These are phyloP conservation scores for Mustela nigripes DNA, from an alignment of 2,113 vertebrate genomes.

Conservation along the genomic window DNA sequence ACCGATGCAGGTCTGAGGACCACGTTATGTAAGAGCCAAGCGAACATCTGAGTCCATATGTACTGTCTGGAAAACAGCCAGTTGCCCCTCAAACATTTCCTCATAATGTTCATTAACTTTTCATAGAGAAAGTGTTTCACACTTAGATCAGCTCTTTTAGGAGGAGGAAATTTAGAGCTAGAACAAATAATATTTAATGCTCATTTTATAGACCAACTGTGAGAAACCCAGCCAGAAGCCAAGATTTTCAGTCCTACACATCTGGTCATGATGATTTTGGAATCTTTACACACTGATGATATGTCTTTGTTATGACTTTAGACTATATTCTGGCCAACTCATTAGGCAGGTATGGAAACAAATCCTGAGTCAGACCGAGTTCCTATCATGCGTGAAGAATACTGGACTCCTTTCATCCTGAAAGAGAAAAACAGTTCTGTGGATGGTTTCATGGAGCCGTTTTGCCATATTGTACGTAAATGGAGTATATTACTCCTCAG, in stretches of 20 bases:
- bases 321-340: constrained; percentile 67
- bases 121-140: constrained; percentile 60
- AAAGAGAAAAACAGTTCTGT: constrained; percentile 69
- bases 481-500: background rate
- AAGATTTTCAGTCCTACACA: constrained; percentile 54
- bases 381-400: constrained; percentile 51
- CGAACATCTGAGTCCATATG: constrained; percentile 55
- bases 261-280: constrained; percentile 71
- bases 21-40: background rate
- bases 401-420: background rate
- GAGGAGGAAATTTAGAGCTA: constrained; percentile 73
- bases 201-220: constrained; percentile 60
- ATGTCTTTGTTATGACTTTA: constrained; percentile 57
- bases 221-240: constrained; percentile 63
- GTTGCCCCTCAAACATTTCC: constrained; percentile 60
- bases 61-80: background rate
- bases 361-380: constrained; percentile 18
- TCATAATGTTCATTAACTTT: constrained; percentile 52
- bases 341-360: constrained; percentile 64
- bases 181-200: constrained; percentile 73
- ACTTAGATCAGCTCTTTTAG: constrained; percentile 71
- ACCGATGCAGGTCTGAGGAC: constrained; percentile 1
- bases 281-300: constrained; percentile 45
- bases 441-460: constrained; percentile 29
- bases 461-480: background rate